phyloP scores from a whole-genome alignment of 2,888 invertebrate species.

The Seladonia tumulorum region DNA sequence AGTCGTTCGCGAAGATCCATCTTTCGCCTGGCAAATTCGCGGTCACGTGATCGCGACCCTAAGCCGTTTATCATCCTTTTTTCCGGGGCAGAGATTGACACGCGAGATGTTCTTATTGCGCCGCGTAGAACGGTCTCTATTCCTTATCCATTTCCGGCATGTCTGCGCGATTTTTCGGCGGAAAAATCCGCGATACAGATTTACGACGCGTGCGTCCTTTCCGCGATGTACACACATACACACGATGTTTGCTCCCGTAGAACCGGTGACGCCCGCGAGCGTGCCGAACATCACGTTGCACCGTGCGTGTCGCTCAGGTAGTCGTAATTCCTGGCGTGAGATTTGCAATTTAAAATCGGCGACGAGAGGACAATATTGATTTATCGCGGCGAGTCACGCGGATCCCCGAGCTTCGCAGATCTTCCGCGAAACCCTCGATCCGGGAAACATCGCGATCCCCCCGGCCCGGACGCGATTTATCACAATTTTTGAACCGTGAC shows the following conservation, averaged over 20 bases:
- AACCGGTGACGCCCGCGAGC: not conserved
- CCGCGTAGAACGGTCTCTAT: not conserved
- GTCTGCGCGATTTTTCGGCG: not conserved
- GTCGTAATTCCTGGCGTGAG: conserved; percentile 7
- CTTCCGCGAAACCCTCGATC: not conserved
- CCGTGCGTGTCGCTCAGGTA: not conserved
- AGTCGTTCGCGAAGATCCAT: not conserved
- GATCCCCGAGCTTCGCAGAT: not conserved
- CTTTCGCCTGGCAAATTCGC: not conserved
- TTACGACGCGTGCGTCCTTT: conserved; percentile 1
- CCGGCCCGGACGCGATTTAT: not conserved
- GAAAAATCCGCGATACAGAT: not conserved
- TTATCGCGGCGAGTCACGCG: conserved; percentile 18
- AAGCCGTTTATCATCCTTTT: not conserved
- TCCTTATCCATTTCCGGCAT: conserved; percentile 1
- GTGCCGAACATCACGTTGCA: conserved; percentile 12
- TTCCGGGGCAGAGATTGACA: not conserved
- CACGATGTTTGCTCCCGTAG: not conserved
- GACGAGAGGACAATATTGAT: conserved; percentile 20
- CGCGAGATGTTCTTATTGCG: not conserved
- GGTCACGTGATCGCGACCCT: not conserved
- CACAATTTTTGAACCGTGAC: not conserved
- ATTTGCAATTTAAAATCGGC: conserved; percentile 36
- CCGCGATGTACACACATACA: not conserved
- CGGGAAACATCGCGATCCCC: not conserved